Evolutionary conservation across 2,797 vertebrate species (phyloP), one percentile per base, ranked within the genome.

Genomic region (Carduelis carduelis): DNA sequence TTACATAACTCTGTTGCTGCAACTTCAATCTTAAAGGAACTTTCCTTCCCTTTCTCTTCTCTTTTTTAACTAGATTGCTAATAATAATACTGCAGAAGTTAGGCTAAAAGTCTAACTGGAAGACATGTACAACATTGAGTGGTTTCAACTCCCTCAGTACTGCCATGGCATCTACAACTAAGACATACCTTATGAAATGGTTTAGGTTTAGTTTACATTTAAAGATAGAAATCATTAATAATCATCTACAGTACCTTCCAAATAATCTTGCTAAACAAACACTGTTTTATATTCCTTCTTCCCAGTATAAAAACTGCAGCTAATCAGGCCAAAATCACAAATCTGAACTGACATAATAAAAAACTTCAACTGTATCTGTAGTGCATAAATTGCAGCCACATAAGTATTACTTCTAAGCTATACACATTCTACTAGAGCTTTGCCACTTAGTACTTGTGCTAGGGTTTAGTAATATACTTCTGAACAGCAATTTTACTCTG

Each of bases 1-100:
- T 91, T 95, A 76, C 85, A 63, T 75, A 95, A 95, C 41, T 52
- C 57, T 63, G 19, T 43, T 92, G 50, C 87, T 86, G 79, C 69
- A 92, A 87, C 52, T 83, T 60, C 64, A 80, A 14, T 56, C 65
- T 91, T 94, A 59, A 83, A 72, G 53, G 74, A 90, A 79, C 32
- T 60, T 66, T 84, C 26, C 49, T 84, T 90, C 44, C 53, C 44
- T 88, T 90, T 90, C 83, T 57, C 74, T 93, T 93, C 65, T 55
- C 83, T 46, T 89, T 95, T 86, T 86, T 9, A 72, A 66, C 49
- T 43, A 49, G 14, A 60, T 37, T 55, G 69, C 47, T 88, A 11
- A 59, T 28, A 83, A 56, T 37, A 84, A 75, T 46, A 85, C 14
- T 17, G 52, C n/a, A 83, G 57, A 68, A 92, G 23, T 70, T 34